Evolutionary conservation across 92 coral and sea anemone species (phyloP).

Genomic region (Paragorgia papillata): DNA sequence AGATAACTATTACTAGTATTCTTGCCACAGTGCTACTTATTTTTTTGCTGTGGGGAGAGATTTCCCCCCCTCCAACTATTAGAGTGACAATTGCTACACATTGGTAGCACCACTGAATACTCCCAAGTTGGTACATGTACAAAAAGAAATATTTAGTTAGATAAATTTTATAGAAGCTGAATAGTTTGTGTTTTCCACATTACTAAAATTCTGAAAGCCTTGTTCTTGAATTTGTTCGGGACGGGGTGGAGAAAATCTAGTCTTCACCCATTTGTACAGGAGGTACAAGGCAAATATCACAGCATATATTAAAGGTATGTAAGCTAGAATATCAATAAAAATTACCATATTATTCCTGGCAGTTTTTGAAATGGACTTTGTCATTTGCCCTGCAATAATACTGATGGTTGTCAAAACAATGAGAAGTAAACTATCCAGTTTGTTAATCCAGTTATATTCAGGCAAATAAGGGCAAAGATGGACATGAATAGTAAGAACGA

Average conservation of each 20-base stretch:
- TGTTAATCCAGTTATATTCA: constrained; percentile 77
- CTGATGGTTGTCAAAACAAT: constrained; percentile 70
- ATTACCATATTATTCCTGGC: constrained; percentile 40
- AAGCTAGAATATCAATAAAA: constrained; percentile 65
- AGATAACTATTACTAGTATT: no score
- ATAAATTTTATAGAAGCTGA: not conserved
- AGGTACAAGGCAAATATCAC: constrained; percentile 40
- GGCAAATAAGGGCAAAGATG: constrained; percentile 43
- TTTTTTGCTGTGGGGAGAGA: no score
- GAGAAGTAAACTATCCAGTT: constrained; percentile 72
- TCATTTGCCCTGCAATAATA: constrained; percentile 32
- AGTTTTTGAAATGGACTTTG: constrained; percentile 21
- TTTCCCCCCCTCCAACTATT: no score
- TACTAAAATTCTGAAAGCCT: not conserved
- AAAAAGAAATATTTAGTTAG: not conserved
- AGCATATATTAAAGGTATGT: constrained; percentile 76
- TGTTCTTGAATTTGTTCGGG: not conserved
- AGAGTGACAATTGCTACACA: no score
- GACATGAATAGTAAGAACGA: constrained; percentile 49
- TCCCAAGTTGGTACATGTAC: no score
- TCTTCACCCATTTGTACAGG: not conserved
- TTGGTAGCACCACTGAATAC: no score
- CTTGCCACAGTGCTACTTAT: no score
- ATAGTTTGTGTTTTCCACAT: not conserved
- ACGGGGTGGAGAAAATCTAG: no score